Percentiles rank a stretch among this genome's conserved stretches.
These are phyloP conservation scores for Aphaenogaster ashmeadi DNA, from an alignment of 1,140 invertebrate genomes.

Conservation along the genomic window DNA sequence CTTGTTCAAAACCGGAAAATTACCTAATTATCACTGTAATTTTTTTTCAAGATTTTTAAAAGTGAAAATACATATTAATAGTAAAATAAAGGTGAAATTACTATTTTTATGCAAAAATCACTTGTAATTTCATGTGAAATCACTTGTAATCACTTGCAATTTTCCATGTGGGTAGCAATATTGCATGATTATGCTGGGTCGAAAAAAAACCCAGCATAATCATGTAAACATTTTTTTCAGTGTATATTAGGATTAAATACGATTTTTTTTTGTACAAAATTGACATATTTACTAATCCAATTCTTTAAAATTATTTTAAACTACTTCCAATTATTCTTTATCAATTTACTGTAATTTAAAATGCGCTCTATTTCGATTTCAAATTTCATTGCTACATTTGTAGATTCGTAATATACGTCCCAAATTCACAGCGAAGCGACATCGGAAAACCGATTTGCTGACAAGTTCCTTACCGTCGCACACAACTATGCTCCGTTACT, in stretches of 20 bases:
- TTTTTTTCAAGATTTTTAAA: no score
- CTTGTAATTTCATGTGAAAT: no score
- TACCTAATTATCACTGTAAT: no score
- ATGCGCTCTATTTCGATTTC: slow-evolving; percentile 6
- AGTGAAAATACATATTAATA: no score
- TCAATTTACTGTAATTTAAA: not conserved
- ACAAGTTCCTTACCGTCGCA: slow-evolving; percentile 50
- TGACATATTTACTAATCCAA: not conserved
- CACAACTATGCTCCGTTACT: slow-evolving; percentile 47
- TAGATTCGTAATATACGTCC: not conserved
- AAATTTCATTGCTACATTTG: not conserved
- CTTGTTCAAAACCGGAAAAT: no score
- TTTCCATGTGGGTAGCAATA: no score
- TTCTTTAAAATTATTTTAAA: not conserved
- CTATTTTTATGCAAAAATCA: no score
- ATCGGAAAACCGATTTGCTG: slow-evolving; percentile 63
- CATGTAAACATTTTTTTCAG: no score
- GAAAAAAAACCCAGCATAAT: no score
- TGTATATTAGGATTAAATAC: not conserved
- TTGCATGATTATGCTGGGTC: no score
- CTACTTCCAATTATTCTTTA: not conserved
- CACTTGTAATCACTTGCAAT: no score
- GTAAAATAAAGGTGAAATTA: no score
- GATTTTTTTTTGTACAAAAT: not conserved
- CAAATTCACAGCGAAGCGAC: slow-evolving; percentile 6